Evolutionary conservation across 2,113 vertebrate species (phyloP), one percentile per base, ranked within the genome.

Genomic region (Empidonax traillii): DNA sequence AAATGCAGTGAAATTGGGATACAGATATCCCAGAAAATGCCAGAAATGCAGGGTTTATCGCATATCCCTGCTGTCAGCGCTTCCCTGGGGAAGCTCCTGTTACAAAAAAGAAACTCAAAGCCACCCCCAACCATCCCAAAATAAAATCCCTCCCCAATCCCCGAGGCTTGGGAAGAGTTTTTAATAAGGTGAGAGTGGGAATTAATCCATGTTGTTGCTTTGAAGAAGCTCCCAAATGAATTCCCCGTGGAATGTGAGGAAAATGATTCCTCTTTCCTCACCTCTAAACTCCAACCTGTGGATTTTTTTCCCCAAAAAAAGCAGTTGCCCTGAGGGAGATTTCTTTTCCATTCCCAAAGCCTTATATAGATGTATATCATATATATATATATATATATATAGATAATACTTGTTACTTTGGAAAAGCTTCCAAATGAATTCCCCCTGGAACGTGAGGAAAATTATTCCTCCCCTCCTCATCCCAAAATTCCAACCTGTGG

Each of bases 271-370:
- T 59, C 78, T 76, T 72, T 95, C 80, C 39, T 81, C 41, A 65
- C 83, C 78, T 73, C 73, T 13, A 10, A 3, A 31, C 43, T 82
- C 28, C 66, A 72, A 14, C 39, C 61, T 0, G 2, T 20, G 69
- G 65, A 8, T 65, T 68, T 69, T 90, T 78, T 68, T 11, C 14
- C 84, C 87, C 62, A 56, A 95, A 79, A 95, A 83, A 95, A 92
- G 43, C 76, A 31, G 11, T 62, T 52, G n/a, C 52, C 87, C 80
- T 23, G 39, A 74, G 83, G 68, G 49, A 68, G 52, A 33, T 82
- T 65, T 65, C 23, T 92, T 89, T 93, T 82, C 93, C 63, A 19
- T 92, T 93, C 87, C 22, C 22, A 5, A 77, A 94, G 90, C 94
- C 94, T 95, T 81, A 23, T 47, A 47, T 47, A 23, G 9, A 47